Conservation (phyloP, 2,113 vertebrate species). For the Leptodactylus fuscus region DNA sequence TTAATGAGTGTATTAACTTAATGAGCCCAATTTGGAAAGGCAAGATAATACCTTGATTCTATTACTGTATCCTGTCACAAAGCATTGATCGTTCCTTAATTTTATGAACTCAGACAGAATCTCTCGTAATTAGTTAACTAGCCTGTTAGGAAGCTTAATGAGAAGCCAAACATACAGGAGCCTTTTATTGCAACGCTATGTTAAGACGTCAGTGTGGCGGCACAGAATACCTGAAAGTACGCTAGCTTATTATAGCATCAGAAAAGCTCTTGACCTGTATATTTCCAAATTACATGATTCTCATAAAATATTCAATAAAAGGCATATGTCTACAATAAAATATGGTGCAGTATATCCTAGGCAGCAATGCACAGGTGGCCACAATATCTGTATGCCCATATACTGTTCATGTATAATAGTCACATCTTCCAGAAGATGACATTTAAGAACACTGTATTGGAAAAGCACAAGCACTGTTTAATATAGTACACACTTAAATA, state of each 20-base stretch:
- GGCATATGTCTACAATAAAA: not conserved
- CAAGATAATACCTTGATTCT: conserved; percentile 40
- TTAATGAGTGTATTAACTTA: conserved; percentile 51
- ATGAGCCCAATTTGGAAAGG: conserved; percentile 33
- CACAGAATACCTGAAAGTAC: conserved; percentile 55
- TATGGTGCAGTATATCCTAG: not conserved
- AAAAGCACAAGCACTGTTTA: conserved; percentile 25
- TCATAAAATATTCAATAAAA: not conserved
- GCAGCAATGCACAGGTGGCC: not conserved
- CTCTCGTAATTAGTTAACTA: conserved; percentile 48
- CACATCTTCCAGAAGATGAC: not conserved
- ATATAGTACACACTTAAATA: conserved; percentile 49
- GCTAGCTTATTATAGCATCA: conserved; percentile 52
- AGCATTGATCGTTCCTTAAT: conserved; percentile 55
- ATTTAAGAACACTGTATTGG: not conserved
- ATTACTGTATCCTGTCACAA: conserved; percentile 47
- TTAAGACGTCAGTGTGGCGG: not conserved
- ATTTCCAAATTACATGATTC: not conserved
- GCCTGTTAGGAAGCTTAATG: conserved; percentile 43
- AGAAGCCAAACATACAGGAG: conserved; percentile 13
- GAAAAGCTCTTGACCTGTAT: conserved; percentile 31
- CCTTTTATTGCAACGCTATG: not conserved
- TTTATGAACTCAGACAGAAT: conserved; percentile 57
- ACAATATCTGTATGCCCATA: not conserved
- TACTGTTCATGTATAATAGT: not conserved